Evolutionary conservation across 2,888 invertebrate genomes (phyloP).

Genomic region (Pherbina coryleti): DNA sequence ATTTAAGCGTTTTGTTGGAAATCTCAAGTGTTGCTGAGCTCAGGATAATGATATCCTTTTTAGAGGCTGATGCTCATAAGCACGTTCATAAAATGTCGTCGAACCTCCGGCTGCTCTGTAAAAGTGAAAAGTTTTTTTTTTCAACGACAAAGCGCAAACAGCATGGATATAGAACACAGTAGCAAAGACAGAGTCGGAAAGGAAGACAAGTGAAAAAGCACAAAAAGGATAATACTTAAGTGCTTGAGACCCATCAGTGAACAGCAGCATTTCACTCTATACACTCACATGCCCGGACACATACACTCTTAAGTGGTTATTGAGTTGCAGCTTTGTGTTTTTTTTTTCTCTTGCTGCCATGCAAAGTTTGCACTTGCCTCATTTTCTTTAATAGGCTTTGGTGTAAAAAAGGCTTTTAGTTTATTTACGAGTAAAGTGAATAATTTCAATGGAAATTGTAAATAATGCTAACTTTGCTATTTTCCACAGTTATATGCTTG

Average conservation of each 20-base stretch:
- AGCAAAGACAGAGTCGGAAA: slow-evolving; percentile 14
- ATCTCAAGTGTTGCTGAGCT: slow-evolving; percentile 54
- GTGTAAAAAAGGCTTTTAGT: slow-evolving; percentile 10
- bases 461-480: not conserved
- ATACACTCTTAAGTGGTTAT: slow-evolving; percentile 23
- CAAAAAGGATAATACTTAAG: slow-evolving; percentile 59
- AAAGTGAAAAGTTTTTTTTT: not conserved
- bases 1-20: slow-evolving; percentile 48
- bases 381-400: slow-evolving; percentile 9
- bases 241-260: slow-evolving; percentile 57
- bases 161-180: slow-evolving; percentile 45
- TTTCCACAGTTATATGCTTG: not conserved
- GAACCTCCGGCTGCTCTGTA: slow-evolving; percentile 14
- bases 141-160: slow-evolving; percentile 46
- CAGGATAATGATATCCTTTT: slow-evolving; percentile 54
- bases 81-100: slow-evolving; percentile 31
- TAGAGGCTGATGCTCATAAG: slow-evolving; percentile 37
- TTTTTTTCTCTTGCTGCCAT: not conserved
- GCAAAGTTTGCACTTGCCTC: not conserved
- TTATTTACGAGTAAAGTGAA: not conserved
- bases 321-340: slow-evolving; percentile 4
- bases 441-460: not conserved
- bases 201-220: slow-evolving; percentile 33
- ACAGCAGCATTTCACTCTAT: slow-evolving; percentile 9
- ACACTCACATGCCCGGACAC: not conserved